Base-by-base conservation (phyloP, 2,113 vertebrate genomes). In the Tonatia bakeri region DNA sequence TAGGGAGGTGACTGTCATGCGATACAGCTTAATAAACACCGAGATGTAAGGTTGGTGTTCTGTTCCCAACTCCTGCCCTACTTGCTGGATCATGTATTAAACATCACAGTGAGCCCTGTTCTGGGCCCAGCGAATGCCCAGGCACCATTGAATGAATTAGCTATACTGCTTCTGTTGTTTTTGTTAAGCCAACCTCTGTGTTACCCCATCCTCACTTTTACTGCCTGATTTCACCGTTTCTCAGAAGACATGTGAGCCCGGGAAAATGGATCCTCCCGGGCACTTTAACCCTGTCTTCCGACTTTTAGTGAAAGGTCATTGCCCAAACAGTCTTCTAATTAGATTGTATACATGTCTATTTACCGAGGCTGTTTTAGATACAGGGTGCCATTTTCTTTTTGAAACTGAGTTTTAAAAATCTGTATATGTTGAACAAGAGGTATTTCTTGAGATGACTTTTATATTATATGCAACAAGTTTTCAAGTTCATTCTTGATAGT, bases 41-140 rank as follows among this genome's bases (percentile, higher is more conserved):
- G 96, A 96, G 97, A 97, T 97, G 98, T 96, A 83, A 96, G 96
- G 87, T 40, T 91, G 96, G 98, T 97, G 97, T 98, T 98, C 97
- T 94, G 97, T 98, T 98, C 98, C 96, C 97, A 87, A 93, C 96
- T 97, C 97, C 96, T 95, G 94, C 96, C 96, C 96, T 97, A 97
- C 96, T 96, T 98, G 98, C 97, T 98, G 80, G 90, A 92, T 97
- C 98, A 96, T 96, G 95, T 96, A 95, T 96, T 96, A 91, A 95
- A 97, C 97, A 98, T 95, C 98, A 97, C 97, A 89, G 79, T 33
- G 90, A 87, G 65, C 38, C 90, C 90, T 69, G 47, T 73, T 7
- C 80, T 77, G 91, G 94, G 93, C 95, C 93, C 72, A 13, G 77
- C 33, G 40, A 82, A 52, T 86, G 86, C 81, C 79, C 90, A 92